Conservation (phyloP, 2,888 invertebrate genomes). For the Diloba caeruleocephala region DNA sequence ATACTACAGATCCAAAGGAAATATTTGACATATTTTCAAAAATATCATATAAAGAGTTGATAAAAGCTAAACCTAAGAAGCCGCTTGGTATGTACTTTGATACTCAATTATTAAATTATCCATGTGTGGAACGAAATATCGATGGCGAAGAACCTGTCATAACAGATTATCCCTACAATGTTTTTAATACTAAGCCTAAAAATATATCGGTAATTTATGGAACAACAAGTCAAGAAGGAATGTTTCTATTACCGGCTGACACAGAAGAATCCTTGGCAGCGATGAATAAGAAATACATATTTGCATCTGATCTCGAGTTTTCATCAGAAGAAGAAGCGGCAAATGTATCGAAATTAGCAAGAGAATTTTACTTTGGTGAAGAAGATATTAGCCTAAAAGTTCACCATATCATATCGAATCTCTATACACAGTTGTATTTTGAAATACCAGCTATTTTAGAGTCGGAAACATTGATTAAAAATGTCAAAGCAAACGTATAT, state of each 20-base stretch:
- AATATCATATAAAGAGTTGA: conserved; percentile 64
- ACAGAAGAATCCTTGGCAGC: conserved; percentile 60
- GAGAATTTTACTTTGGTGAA: conserved; percentile 80
- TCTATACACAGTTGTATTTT: conserved; percentile 81
- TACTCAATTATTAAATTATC: conserved; percentile 75
- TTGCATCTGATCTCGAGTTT: conserved; percentile 80
- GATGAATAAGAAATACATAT: conserved; percentile 71
- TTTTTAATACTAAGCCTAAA: conserved; percentile 66
- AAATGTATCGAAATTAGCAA: conserved; percentile 63
- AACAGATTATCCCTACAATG: conserved; percentile 76
- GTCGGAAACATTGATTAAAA: conserved; percentile 60
- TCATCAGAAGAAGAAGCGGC: conserved; percentile 67
- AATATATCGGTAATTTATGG: conserved; percentile 72
- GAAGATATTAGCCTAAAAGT: conserved; percentile 77
- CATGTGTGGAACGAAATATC: conserved; percentile 77
- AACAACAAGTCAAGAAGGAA: conserved; percentile 76
- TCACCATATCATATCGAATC: conserved; percentile 70
- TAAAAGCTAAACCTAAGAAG: conserved; percentile 65
- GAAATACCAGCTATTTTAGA: conserved; percentile 78
- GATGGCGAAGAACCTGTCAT: conserved; percentile 72
- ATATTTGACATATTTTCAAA: conserved; percentile 74
- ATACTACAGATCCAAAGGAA: conserved; percentile 73
- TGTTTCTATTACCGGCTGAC: conserved; percentile 60
- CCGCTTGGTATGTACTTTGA: conserved; percentile 76
- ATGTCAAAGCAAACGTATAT: conserved; percentile 64